Evolutionary conservation across 2,797 vertebrate species (phyloP).

Genomic region (Atherinosoma microstoma): DNA sequence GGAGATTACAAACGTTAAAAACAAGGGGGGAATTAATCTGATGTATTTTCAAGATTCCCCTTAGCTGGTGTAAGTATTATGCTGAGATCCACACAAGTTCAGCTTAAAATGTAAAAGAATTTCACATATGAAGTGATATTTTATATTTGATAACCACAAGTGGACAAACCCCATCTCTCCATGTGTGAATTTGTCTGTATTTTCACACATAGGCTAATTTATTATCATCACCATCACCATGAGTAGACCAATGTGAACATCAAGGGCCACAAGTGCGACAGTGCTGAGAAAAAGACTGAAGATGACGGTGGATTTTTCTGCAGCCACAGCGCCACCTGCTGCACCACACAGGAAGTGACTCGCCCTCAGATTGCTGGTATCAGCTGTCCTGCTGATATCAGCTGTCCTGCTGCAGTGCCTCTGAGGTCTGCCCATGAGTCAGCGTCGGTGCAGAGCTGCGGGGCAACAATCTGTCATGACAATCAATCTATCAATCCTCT

Average conservation of each 20-base stretch:
- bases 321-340: slow-evolving; percentile 69
- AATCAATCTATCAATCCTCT: background rate
- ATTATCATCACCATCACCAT: background rate
- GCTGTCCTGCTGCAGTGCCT: slow-evolving; percentile 22
- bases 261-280: background rate
- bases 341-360: background rate
- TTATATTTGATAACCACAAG: background rate
- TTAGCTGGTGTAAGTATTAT: too few species aligned
- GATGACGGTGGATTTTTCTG: background rate
- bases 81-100: too few species aligned
- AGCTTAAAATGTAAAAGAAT: too few species aligned
- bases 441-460: slow-evolving; percentile 60
- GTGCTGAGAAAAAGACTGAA: background rate
- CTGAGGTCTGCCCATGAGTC: slow-evolving; percentile 62
- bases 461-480: slow-evolving; percentile 18
- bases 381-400: background rate
- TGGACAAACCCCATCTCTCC: background rate
- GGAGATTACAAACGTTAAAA: background rate
- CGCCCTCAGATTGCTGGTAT: background rate
- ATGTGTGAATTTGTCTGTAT: background rate
- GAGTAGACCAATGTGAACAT: background rate
- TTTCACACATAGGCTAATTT: background rate
- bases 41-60: too few species aligned
- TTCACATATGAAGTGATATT: background rate
- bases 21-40: too few species aligned